A percentile compares a stretch with the other conserved stretches of the same genome.
These are phyloP conservation scores for Paralichthys olivaceus DNA, from an alignment of 2,113 vertebrate species.

Conservation along the genomic window DNA sequence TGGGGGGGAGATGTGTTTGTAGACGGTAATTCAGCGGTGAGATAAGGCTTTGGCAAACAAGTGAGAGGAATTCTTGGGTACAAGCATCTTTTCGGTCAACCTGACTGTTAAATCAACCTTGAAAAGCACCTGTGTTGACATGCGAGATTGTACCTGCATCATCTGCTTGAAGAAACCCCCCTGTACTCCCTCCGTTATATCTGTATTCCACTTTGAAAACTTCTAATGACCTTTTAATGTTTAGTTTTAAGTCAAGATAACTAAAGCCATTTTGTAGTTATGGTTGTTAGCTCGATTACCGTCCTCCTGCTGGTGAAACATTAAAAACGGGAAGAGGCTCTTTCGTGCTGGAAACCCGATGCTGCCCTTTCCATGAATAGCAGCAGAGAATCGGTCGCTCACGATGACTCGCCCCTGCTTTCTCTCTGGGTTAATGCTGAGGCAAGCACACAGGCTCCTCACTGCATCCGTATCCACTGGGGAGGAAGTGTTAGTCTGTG, in stretches of 20 bases:
- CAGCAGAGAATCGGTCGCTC: slow-evolving; percentile 39
- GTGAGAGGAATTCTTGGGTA: slow-evolving; percentile 26
- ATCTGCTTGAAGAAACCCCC: slow-evolving; percentile 12
- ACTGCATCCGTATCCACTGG: slow-evolving; percentile 52
- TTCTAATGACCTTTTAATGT: not conserved
- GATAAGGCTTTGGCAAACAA: slow-evolving; percentile 27
- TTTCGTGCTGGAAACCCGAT: slow-evolving; percentile 41
- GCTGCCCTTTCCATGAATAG: slow-evolving; percentile 52
- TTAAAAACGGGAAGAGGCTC: slow-evolving; percentile 18
- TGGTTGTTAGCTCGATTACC: not conserved
- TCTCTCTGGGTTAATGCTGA: slow-evolving; percentile 65
- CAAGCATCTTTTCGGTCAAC: slow-evolving; percentile 8
- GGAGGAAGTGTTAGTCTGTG: slow-evolving; percentile 48
- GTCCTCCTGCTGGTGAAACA: slow-evolving; percentile 1
- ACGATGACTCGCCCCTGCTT: slow-evolving; percentile 26
- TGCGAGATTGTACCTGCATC: not conserved
- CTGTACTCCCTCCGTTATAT: not conserved
- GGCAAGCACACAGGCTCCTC: slow-evolving; percentile 62
- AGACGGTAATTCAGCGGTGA: slow-evolving; percentile 17
- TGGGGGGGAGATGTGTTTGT: slow-evolving; percentile 17
- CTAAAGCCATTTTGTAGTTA: not conserved
- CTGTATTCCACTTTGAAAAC: not conserved
- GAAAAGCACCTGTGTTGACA: slow-evolving; percentile 21
- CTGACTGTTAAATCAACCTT: slow-evolving; percentile 19
- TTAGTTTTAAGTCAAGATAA: not conserved